phyloP scores from a whole-genome alignment of 2,113 vertebrate genomes.

The Apistogramma diplotaenia region DNA sequence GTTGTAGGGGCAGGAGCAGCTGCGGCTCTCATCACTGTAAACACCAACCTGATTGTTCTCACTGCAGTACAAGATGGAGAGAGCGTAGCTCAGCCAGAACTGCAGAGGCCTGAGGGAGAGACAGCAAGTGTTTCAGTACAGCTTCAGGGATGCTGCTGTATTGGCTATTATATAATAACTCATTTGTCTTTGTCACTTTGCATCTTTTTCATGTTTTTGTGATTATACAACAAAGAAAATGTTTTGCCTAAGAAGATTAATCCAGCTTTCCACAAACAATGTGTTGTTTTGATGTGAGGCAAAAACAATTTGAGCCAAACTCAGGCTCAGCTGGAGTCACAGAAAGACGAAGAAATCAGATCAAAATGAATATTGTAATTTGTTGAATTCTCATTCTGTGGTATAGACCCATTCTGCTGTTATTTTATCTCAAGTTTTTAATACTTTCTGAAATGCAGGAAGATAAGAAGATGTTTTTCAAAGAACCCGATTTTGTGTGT shows the following conservation, averaged over 20 bases:
- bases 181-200: background rate
- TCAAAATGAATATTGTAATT: slow-evolving; percentile 51
- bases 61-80: slow-evolving; percentile 93
- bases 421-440: background rate
- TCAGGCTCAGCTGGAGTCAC: slow-evolving; percentile 26
- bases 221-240: slow-evolving; percentile 5
- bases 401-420: slow-evolving; percentile 3
- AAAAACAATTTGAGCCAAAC: slow-evolving; percentile 22
- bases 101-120: slow-evolving; percentile 78
- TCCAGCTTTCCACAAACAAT: slow-evolving; percentile 3
- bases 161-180: background rate
- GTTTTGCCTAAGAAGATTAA: slow-evolving; percentile 23
- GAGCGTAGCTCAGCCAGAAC: slow-evolving; percentile 88
- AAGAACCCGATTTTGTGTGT: background rate
- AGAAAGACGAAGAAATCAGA: slow-evolving; percentile 4
- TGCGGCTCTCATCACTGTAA: slow-evolving; percentile 86
- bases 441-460: background rate
- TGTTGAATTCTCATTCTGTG: slow-evolving; percentile 1
- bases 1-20: slow-evolving; percentile 86
- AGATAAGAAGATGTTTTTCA: background rate
- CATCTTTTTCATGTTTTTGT: slow-evolving; percentile 1
- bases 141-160: background rate
- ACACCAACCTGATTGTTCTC: slow-evolving; percentile 86
- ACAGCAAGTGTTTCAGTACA: slow-evolving; percentile 4
- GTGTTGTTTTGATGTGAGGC: background rate